Evolutionary conservation across 1,140 invertebrate genomes (phyloP), one percentile per base, ranked within the genome.

Genomic region (Ctenoplectra terminalis): DNA sequence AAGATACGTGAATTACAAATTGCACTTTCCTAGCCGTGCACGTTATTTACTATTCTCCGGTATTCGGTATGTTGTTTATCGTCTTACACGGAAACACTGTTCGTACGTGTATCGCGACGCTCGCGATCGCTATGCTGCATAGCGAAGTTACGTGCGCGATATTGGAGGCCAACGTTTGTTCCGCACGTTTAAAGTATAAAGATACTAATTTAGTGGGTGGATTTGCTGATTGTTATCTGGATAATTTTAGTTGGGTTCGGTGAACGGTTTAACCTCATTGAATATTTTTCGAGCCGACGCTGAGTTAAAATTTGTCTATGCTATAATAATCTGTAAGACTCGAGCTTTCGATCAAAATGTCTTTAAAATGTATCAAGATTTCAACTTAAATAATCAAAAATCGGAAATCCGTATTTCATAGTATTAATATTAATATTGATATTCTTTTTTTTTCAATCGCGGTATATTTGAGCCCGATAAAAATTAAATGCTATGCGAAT

Each of bases 1-100:
- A 69, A 86, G 85, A 86, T 86, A 86, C 76, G 81, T 71, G 84
- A 72, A 75, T 78, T 85, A 86, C 84, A 86, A 86, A 86, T 86
- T 86, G 79, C 79, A 67, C 79, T 75, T 66, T 66, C 79, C 79
- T 31, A 82, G 29, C 80, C 43, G 40, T 31, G 15, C 72, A 66
- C 84, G 77, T 86, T 86, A 82, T 86, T 70, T 67, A 56, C 67
- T 61, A 75, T 66, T 75, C 43, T n/a, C 29, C 13, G 23, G 48
- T 64, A 60, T 66, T 74, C 78, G 29, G 7, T 17, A 7, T 40
- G 77, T 63, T 80, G 69, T 80, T 80, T 80, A 80, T 80, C 77
- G 77, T 63, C 69, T 80, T 73, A 73, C 77, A 43, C 40, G 66
- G 26, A 79, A n/a, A 71, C 76, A 60, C 23, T 26, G 52, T 71